Evolutionary conservation across 2,113 vertebrate species (phyloP), one percentile per base, ranked within the genome.

Genomic region (Corvus cornix): DNA sequence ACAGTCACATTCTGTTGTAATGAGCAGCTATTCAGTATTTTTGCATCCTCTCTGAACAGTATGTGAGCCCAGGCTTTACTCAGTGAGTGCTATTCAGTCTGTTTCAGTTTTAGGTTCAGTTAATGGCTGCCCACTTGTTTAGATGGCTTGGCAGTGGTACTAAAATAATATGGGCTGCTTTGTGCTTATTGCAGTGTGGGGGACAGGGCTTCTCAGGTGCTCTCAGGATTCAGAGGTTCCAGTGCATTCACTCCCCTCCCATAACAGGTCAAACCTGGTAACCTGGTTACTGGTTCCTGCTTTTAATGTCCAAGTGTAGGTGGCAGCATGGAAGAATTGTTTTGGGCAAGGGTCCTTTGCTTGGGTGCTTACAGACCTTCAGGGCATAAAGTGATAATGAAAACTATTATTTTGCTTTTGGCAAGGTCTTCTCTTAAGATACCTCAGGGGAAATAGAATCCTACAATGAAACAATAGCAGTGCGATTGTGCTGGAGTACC

Each of bases 21-120:
- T 66, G 77, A 94, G 67, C 53, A 92, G 56, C 68, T 89, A 67
- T 80, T 95, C 55, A 74, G 4, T 92, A 67, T 81, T 92, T 93
- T 84, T 64, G 43, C 51, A 88, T 95, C 64, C 39, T 81, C 39
- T 86, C 39, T 84, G 87, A 93, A 46, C 24, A 63, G 43, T 74
- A 1, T 16, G 10, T 84, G 64, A 83, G 92, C 76, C 2, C 31
- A 70, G 86, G 84, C 80, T 70, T 89, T 87, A 59, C 46, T 89
- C 55, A 80, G 68, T 46, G 59, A 84, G 35, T 77, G 21, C 52
- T 77, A 23, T 74, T 93, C 83, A 83, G 7, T 87, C 63, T 62
- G 58, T 76, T 76, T 48, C 72, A 69, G 41, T 78, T 93, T 63
- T 44, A 31, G 39, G 62, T 86, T 67, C 33, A 52, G 30, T 87